phyloP scores from a whole-genome alignment of 2,113 vertebrate species.

The Alectura lathami region DNA sequence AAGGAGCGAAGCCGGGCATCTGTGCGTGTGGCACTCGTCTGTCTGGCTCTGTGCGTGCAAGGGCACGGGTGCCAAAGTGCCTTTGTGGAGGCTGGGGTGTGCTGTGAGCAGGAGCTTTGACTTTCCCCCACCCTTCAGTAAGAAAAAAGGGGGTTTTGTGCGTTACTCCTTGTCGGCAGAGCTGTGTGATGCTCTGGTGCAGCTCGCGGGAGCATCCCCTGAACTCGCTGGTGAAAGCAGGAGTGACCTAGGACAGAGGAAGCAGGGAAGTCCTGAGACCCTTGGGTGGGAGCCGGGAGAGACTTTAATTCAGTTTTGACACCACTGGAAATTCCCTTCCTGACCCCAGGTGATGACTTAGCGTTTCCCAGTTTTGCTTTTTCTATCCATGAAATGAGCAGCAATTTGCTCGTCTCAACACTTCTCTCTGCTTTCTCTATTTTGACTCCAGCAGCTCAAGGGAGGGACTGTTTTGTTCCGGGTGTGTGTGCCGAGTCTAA shows the following conservation, averaged over 20 bases:
- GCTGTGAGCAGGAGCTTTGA: accelerated
- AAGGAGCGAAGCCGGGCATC: constrained; percentile 40
- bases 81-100: not conserved
- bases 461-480: constrained; percentile 19
- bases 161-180: accelerated
- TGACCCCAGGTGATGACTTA: not conserved
- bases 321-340: not conserved
- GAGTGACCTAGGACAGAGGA: accelerated
- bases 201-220: accelerated
- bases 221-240: accelerated
- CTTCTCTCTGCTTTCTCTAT: constrained; percentile 31
- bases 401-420: constrained; percentile 57
- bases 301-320: accelerated
- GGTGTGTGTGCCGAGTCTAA: not conserved
- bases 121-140: accelerated
- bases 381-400: not conserved
- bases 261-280: not conserved
- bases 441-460: constrained; percentile 50
- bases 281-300: not conserved
- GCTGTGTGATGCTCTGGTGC: accelerated
- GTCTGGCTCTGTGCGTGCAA: not conserved
- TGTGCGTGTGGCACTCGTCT: not conserved
- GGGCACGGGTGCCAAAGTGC: not conserved
- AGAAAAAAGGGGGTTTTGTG: not conserved
- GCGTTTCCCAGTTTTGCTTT: not conserved